Conservation (phyloP, 2,888 invertebrate genomes). For the Ephialtes manifestator region DNA sequence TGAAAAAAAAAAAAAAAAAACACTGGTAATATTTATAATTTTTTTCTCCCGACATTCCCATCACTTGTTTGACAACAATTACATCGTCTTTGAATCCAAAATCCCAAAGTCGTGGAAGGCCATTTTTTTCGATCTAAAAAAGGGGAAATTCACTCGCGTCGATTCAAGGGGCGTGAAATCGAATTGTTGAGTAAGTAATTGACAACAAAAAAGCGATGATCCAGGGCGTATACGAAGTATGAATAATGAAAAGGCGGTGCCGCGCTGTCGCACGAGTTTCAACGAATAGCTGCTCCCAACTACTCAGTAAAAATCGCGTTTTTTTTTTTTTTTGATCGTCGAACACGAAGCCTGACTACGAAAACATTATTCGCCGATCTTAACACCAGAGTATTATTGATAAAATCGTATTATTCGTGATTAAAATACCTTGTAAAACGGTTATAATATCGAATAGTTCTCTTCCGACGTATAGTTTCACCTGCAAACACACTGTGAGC, state of each 20-base stretch:
- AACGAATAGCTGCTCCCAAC: constrained; percentile 39
- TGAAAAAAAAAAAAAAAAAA: background rate
- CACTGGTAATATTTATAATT: background rate
- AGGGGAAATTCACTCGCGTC: background rate
- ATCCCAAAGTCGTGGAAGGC: background rate
- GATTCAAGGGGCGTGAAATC: background rate
- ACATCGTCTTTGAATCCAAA: background rate
- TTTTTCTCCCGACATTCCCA: background rate
- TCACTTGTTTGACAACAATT: constrained; percentile 60
- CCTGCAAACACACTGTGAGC: constrained; percentile 12
- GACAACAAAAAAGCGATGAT: constrained; percentile 42
- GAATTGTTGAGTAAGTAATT: background rate
- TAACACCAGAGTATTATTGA: background rate
- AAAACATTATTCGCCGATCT: background rate
- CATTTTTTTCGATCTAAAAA: background rate
- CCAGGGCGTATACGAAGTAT: constrained; percentile 77
- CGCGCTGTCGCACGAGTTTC: constrained; percentile 72
- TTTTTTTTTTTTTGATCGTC: constrained; percentile 1
- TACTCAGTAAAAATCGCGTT: constrained; percentile 1
- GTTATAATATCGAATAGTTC: constrained; percentile 11
- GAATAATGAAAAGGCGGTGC: constrained; percentile 84
- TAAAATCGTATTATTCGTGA: background rate
- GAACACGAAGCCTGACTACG: background rate
- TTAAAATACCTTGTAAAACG: constrained; percentile 33
- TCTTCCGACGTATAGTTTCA: constrained; percentile 32